These are phyloP conservation scores for Popillia japonica DNA, from an alignment of 1,140 invertebrate genomes.

Conservation along the genomic window DNA sequence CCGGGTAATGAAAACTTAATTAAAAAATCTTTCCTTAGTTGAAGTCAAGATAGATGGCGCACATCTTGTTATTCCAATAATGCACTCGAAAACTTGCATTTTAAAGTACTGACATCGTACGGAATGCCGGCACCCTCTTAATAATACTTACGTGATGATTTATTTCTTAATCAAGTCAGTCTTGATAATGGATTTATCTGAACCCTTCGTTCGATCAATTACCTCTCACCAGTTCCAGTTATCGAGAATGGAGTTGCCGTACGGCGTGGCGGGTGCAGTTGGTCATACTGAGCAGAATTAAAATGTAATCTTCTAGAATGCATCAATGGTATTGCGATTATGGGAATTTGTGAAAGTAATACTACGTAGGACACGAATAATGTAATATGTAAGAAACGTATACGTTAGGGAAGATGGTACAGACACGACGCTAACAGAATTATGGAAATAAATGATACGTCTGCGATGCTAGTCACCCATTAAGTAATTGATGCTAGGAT, in stretches of 20 bases:
- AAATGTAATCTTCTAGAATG: slow-evolving; percentile 52
- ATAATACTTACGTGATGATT: slow-evolving; percentile 52
- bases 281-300: slow-evolving; percentile 50
- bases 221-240: slow-evolving; percentile 37
- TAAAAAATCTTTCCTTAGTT: slow-evolving; percentile 29
- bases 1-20: slow-evolving; percentile 36
- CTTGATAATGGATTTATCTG: slow-evolving; percentile 50
- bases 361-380: background rate
- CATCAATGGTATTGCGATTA: slow-evolving; percentile 39
- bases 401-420: slow-evolving; percentile 1
- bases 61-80: slow-evolving; percentile 6
- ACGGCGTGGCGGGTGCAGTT: background rate
- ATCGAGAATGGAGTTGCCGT: background rate
- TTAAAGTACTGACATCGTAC: slow-evolving; percentile 9
- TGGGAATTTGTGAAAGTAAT: slow-evolving; percentile 18
- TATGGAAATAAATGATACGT: slow-evolving; percentile 31
- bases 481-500: background rate
- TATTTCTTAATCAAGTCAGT: slow-evolving; percentile 54
- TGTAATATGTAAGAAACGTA: background rate
- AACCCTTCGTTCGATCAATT: slow-evolving; percentile 37
- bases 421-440: background rate
- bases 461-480: background rate
- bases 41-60: background rate
- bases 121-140: slow-evolving; percentile 48
- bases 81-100: slow-evolving; percentile 5